These are phyloP conservation scores for Columbina picui DNA, from an alignment of 2,113 vertebrate genomes.

Conservation along the genomic window DNA sequence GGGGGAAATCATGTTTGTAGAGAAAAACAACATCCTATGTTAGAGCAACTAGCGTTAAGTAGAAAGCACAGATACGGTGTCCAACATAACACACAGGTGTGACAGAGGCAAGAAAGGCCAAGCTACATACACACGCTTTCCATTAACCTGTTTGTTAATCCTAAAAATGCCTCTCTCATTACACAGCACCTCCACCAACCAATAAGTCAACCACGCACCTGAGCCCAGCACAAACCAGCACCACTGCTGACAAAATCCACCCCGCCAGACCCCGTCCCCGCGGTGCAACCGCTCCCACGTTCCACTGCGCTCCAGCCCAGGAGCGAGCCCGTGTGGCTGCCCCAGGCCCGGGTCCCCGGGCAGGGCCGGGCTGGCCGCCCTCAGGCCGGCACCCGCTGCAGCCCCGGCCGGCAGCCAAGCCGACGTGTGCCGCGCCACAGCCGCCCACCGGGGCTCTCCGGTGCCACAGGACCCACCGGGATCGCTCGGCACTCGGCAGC, in stretches of 20 bases:
- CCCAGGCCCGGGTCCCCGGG: fast-evolving
- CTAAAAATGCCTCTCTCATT: no score
- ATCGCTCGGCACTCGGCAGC: no score
- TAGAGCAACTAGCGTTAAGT: fast-evolving
- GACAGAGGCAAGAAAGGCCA: neutral
- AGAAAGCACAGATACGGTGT: neutral
- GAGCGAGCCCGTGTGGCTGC: fast-evolving
- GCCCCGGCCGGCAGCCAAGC: fast-evolving
- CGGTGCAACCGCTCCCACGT: fast-evolving
- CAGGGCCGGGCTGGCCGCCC: neutral
- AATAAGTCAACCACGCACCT: fast-evolving
- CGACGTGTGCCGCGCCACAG: neutral
- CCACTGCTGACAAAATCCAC: fast-evolving
- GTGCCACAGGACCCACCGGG: neutral
- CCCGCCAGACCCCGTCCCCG: fast-evolving
- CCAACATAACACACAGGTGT: fast-evolving
- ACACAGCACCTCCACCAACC: neutral
- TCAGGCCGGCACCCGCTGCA: neutral
- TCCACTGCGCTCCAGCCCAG: fast-evolving
- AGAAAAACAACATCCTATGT: neutral
- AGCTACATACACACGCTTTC: fast-evolving
- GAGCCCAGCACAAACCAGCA: fast-evolving
- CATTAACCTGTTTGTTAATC: fast-evolving
- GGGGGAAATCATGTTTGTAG: neutral
- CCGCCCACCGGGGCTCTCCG: neutral